phyloP scores from a whole-genome alignment of 92 coral and sea anemone species.

The Pocillopora grandis region DNA sequence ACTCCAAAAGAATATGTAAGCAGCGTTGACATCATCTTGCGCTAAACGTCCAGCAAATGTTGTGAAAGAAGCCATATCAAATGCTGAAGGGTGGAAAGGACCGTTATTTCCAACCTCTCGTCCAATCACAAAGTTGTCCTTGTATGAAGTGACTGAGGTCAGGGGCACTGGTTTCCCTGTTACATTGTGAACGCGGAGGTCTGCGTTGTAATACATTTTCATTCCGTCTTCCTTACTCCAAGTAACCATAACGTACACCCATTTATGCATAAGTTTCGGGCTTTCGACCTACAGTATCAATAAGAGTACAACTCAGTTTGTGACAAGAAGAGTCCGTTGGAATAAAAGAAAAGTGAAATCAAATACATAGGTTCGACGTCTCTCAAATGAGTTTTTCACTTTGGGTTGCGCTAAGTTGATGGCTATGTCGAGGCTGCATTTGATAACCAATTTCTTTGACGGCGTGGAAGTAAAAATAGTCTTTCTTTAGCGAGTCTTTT shows the following conservation, averaged over 20 bases:
- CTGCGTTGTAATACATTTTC: conserved; percentile 75
- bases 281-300: conserved; percentile 46
- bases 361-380: no score
- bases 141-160: conserved; percentile 55
- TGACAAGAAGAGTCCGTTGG: no score
- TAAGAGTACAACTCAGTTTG: not conserved
- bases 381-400: no score
- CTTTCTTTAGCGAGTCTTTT: no score
- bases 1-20: conserved; percentile 92
- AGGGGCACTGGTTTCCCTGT: conserved; percentile 71
- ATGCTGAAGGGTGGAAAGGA: conserved; percentile 55
- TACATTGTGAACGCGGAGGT: conserved; percentile 69
- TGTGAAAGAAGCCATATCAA: conserved; percentile 86
- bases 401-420: no score
- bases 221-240: conserved; percentile 86
- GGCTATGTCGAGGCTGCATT: no score
- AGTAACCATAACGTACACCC: conserved; percentile 86
- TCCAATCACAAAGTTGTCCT: conserved; percentile 84
- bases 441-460: no score
- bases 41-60: conserved; percentile 74
- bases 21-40: conserved; percentile 84
- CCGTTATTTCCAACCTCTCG: conserved; percentile 78
- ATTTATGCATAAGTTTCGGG: conserved; percentile 47
- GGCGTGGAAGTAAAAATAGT: no score
- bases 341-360: no score